Conservation (phyloP, 2,797 vertebrate genomes). For the Urophycis tenuis region DNA sequence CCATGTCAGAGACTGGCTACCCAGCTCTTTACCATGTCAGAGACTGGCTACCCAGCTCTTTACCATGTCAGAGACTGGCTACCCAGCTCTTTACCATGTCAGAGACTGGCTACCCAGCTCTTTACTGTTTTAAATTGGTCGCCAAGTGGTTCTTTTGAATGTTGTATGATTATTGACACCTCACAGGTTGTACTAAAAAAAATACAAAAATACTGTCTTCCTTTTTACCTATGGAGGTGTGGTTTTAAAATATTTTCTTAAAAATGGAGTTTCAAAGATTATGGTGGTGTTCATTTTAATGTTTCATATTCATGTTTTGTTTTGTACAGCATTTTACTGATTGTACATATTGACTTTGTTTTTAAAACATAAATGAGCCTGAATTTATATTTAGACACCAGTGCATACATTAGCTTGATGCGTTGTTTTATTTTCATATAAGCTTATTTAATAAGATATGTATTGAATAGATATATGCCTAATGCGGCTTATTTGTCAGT, state of each 20-base stretch:
- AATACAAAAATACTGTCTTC: constrained; percentile 42
- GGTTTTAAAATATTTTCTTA: constrained; percentile 25
- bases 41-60: too few species aligned
- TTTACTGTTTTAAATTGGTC: not conserved
- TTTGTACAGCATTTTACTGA: constrained; percentile 27
- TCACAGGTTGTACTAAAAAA: not conserved
- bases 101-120: not conserved
- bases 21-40: too few species aligned
- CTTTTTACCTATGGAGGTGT: constrained; percentile 13
- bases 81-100: not conserved
- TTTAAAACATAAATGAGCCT: constrained; percentile 14
- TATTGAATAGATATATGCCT: not conserved
- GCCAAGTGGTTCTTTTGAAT: not conserved
- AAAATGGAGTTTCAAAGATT: not conserved
- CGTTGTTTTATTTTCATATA: constrained; percentile 15
- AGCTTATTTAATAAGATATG: constrained; percentile 25
- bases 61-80: too few species aligned
- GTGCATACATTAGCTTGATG: constrained; percentile 8
- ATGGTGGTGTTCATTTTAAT: constrained; percentile 20
- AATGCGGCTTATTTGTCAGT: constrained; percentile 2
- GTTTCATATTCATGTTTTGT: not conserved
- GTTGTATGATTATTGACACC: not conserved
- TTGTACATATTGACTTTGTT: constrained; percentile 12
- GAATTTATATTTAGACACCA: constrained; percentile 33
- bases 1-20: too few species aligned